phyloP scores from a whole-genome alignment of 2,888 invertebrate species.

The Euphydryas editha region DNA sequence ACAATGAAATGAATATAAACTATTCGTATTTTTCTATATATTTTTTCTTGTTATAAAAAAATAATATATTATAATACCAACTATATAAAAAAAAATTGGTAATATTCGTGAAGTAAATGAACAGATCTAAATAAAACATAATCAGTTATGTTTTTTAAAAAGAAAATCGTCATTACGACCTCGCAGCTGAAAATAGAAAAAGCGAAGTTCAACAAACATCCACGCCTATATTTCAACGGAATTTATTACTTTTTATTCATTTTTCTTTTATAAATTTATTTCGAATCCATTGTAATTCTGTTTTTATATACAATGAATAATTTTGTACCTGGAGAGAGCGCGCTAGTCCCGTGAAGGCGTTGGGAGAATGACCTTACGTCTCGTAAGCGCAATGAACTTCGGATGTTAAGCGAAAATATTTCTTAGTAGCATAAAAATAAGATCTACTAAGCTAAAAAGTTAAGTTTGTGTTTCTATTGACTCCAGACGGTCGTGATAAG shows the following conservation, averaged over 20 bases:
- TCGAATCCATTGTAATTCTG: slow-evolving; percentile 25
- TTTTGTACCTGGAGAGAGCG: slow-evolving; percentile 41
- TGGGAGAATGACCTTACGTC: slow-evolving; percentile 52
- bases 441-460: slow-evolving; percentile 39
- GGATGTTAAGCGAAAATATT: slow-evolving; percentile 21
- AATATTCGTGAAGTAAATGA: neutral
- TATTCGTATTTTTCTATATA: too few species aligned
- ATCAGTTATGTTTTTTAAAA: neutral
- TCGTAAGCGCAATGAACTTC: slow-evolving; percentile 25
- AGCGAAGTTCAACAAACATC: neutral
- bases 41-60: neutral
- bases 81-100: too few species aligned
- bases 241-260: neutral
- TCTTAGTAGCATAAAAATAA: slow-evolving; percentile 28
- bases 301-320: slow-evolving; percentile 38
- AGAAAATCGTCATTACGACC: neutral
- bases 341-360: slow-evolving; percentile 39
- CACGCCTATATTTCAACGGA: neutral
- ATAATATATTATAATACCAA: too few species aligned
- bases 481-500: slow-evolving; percentile 47
- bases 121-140: neutral
- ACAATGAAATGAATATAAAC: too few species aligned
- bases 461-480: slow-evolving; percentile 41
- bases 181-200: neutral
- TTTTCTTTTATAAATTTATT: slow-evolving; percentile 20